phyloP scores from a whole-genome alignment of 2,113 vertebrate species.

The Melospiza georgiana region DNA sequence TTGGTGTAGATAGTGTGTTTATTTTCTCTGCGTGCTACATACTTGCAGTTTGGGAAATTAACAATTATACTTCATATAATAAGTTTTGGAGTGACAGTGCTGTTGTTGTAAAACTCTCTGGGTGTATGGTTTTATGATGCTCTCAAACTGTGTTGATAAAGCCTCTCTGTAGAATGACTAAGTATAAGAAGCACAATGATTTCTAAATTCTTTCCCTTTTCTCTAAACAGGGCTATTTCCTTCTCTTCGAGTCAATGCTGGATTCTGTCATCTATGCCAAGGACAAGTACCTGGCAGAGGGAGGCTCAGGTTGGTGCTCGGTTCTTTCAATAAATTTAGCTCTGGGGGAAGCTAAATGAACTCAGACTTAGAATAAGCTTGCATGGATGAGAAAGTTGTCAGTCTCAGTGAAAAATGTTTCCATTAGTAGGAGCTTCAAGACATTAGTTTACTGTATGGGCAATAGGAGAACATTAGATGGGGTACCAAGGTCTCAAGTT shows the following conservation, averaged over 20 bases:
- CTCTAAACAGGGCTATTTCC: conserved; percentile 89
- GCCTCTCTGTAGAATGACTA: neutral
- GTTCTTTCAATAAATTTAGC: conserved; percentile 61
- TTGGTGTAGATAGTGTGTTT: neutral
- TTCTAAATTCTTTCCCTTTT: neutral
- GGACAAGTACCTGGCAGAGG: conserved; percentile 86
- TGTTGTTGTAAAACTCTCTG: neutral
- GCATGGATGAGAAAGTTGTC: conserved; percentile 67
- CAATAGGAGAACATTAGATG: conserved; percentile 32
- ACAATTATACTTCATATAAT: neutral
- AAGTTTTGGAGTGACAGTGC: neutral
- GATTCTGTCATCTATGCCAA: conserved; percentile 94
- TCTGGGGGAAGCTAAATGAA: conserved; percentile 48
- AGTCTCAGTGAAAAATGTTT: conserved; percentile 71
- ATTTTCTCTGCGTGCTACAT: neutral
- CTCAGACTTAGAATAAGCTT: conserved; percentile 57
- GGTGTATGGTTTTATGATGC: neutral
- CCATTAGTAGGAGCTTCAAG: conserved; percentile 69
- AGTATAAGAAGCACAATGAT: neutral
- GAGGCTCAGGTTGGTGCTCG: conserved; percentile 85
- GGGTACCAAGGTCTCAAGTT: conserved; percentile 20
- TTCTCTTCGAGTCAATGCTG: conserved; percentile 97
- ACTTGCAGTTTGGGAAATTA: neutral
- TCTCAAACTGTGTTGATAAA: neutral
- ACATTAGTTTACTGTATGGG: conserved; percentile 60